Base-by-base conservation (phyloP, 2,113 vertebrate genomes). In the Meles meles region DNA sequence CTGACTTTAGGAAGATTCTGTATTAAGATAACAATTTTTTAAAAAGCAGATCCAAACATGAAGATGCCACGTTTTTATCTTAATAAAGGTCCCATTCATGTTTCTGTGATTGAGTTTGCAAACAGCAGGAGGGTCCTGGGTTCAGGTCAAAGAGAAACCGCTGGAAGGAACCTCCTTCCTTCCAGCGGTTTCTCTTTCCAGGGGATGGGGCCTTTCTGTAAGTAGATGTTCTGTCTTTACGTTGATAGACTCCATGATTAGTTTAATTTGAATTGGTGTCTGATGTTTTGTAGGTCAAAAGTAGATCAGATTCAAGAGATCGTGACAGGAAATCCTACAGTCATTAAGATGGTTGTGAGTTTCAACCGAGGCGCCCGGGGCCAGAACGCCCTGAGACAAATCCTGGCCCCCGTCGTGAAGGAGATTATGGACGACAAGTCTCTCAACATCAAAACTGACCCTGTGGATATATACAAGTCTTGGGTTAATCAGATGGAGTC, bases 401-500 rank as follows among this genome's bases (percentile, higher is more conserved):
- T 99, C 94, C 98, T 99, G 98, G 99, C 99, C 0, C 99, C 99
- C 0, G 99, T 99, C 0, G 99, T 99, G 97, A 99, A 99, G 97
- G 99, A 99, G 98, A 99, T 99, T 96, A 99, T 99, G 97, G 99
- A 99, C 9, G 99, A 99, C 98, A 99, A 99, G 86, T 97, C 99
- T 3, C 99, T 99, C 80, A 99, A 99, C 98, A 99, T 99, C 98
- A 99, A 99, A 98, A 99, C 99, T 0, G 99, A 99, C 98, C 99
- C 99, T 0, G 99, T 99, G 97, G 99, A 99, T 97, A 99, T 99
- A 95, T 99, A 99, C 97, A 99, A 99, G 97, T 99, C 99, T 76
- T 99, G 99, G 99, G 99, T 99, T 61, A 99, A 99, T 98, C 99
- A 99, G 98, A 99, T 99, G 99, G 99, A 99, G 97, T 99, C 99